Conservation (phyloP, 1,140 invertebrate species). For the Lamellibrachia luymesi region DNA sequence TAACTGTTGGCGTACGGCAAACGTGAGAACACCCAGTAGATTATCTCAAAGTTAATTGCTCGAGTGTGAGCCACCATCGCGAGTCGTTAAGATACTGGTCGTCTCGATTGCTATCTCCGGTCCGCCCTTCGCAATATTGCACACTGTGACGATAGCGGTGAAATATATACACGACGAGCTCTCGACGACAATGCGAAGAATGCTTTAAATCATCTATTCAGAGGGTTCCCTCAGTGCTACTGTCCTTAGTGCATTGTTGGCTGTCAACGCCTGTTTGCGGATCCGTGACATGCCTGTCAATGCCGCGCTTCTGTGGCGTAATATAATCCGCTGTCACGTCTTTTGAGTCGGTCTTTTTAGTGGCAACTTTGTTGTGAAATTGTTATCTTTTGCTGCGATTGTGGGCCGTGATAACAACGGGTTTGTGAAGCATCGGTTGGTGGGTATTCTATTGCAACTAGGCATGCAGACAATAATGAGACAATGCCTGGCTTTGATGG, state of each 20-base stretch:
- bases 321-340: not conserved
- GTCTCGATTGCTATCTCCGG: not conserved
- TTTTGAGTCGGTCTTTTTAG: not conserved
- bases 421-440: not conserved
- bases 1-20: not conserved
- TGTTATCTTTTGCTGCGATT: not conserved
- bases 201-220: not conserved
- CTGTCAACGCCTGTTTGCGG: not conserved
- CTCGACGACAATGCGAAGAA: not conserved
- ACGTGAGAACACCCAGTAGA: not conserved
- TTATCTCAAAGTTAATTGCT: not conserved
- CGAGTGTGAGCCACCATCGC: not conserved
- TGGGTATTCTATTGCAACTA: not conserved
- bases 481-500: not conserved
- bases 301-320: not conserved
- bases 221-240: not conserved
- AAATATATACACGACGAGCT: not conserved
- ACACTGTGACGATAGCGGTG: not conserved
- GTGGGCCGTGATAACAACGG: not conserved
- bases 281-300: too few relatives aligned
- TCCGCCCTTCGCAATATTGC: not conserved
- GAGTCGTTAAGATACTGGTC: not conserved
- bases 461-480: too few relatives aligned
- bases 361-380: conserved; percentile 5
- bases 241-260: not conserved